Conservation (phyloP, 2,797 vertebrate genomes). For the Hirundo rustica region DNA sequence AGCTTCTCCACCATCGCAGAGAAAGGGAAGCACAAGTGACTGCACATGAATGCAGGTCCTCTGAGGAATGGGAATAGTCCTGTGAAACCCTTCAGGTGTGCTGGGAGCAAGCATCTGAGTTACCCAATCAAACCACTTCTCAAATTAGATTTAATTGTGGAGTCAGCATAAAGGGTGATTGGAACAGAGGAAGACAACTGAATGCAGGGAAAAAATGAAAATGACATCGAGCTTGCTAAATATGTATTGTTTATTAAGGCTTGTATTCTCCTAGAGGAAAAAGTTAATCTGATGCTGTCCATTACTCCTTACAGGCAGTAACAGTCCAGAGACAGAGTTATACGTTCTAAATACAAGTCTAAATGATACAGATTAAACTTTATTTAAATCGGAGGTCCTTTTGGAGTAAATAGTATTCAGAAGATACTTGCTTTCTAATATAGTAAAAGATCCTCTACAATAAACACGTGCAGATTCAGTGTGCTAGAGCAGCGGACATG, state of each 20-base stretch:
- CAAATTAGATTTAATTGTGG: rapidly evolving
- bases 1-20: neutral
- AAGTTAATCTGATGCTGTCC: slow-evolving; percentile 79
- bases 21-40: neutral
- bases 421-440: slow-evolving; percentile 78
- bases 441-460: slow-evolving; percentile 81
- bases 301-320: slow-evolving; percentile 79
- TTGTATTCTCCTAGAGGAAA: slow-evolving; percentile 86
- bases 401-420: slow-evolving; percentile 77
- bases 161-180: neutral
- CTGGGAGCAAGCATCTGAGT: neutral
- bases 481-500: slow-evolving; percentile 75
- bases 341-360: slow-evolving; percentile 81
- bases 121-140: neutral
- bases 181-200: neutral
- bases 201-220: slow-evolving; percentile 56
- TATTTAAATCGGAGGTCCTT: slow-evolving; percentile 77
- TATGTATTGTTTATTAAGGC: slow-evolving; percentile 92
- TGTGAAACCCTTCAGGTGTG: rapidly evolving
- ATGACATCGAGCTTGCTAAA: slow-evolving; percentile 81
- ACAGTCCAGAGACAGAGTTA: slow-evolving; percentile 81
- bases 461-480: slow-evolving; percentile 78
- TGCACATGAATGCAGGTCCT: rapidly evolving
- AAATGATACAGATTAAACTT: slow-evolving; percentile 79
- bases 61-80: rapidly evolving